Base-by-base conservation (phyloP, 2,797 vertebrate genomes). In the Scleropages formosus region DNA sequence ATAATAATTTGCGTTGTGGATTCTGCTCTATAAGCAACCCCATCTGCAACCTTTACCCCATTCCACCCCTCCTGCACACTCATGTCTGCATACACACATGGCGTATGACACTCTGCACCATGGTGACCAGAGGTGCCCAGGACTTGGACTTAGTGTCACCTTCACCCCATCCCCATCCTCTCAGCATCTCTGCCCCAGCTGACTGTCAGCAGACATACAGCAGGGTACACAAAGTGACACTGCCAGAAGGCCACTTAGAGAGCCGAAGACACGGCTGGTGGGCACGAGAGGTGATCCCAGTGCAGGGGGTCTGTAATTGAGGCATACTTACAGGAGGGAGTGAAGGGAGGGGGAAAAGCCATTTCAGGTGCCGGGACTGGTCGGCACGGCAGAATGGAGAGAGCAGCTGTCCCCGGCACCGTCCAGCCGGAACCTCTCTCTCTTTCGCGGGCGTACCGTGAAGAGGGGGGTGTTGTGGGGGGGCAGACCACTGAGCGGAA, bases 351-450 rank as follows among this genome's bases (percentile, higher is more conserved):
- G 68, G 68, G 44, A 4, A 58, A 69, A 61, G 51, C 16, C 61
- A 47, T 44, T 68, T 72, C 69, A 61, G 51, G 31, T 74, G 16
- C 20, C 63, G 56, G 73, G 67, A 72, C 51, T 44, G 49, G 51
- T 71, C 66, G 27, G 22, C 27, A 71, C 4, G 12, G 39, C 39
- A 39, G 31, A 39, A 39, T 9, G 31, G 31, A 11, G 71, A 22
- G 56, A 3, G 9, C 11, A 20, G 72, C 22, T 49, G 60, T 60
- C 16, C 60, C 46, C 11, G 7, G 22, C 12, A 10, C 16, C 49
- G 26, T 51, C 10, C 47, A 53, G 6, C 26, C 27, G 18, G 24
- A 65, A 71, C 68, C 18, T 6, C 65, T 12, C 31, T 26, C 73
- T 58, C 27, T 20, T 20, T n/a, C n/a, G n/a, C n/a, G n/a, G n/a